Evolutionary conservation across 1,140 invertebrate genomes (phyloP).

Genomic region (Stegodyphus dumicola): DNA sequence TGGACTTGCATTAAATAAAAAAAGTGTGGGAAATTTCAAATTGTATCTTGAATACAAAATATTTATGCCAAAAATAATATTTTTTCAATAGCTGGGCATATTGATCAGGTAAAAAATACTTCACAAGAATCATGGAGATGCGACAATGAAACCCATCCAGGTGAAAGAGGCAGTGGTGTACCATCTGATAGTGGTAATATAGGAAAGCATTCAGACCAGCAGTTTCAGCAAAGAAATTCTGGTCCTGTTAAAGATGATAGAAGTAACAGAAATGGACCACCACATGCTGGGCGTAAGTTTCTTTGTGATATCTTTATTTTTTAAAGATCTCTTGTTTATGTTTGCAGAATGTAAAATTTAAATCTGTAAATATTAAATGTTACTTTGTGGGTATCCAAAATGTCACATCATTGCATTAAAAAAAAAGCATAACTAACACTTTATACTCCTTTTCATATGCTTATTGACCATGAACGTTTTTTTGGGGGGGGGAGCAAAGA

Average conservation of each 20-base stretch:
- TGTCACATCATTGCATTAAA: no score
- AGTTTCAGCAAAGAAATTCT: neutral
- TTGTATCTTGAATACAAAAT: no score
- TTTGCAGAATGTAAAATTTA: neutral
- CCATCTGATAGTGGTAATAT: neutral
- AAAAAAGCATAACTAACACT: no score
- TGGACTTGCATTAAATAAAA: no score
- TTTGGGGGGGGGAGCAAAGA: no score
- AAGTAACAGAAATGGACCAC: constrained; percentile 12
- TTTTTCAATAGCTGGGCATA: no score
- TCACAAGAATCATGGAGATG: constrained; percentile 15
- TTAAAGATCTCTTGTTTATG: neutral
- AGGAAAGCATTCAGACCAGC: constrained; percentile 3
- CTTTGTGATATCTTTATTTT: neutral
- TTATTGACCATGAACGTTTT: no score
- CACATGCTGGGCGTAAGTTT: constrained; percentile 35
- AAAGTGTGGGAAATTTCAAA: no score
- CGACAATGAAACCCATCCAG: neutral
- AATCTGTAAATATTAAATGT: no score
- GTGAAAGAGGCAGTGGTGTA: neutral
- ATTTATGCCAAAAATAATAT: no score
- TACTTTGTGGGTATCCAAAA: no score
- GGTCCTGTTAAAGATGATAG: neutral
- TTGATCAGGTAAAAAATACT: neutral
- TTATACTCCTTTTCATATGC: no score